Evolutionary conservation across 2,888 invertebrate species (phyloP).

Genomic region (Pachliopta kotzebuea): DNA sequence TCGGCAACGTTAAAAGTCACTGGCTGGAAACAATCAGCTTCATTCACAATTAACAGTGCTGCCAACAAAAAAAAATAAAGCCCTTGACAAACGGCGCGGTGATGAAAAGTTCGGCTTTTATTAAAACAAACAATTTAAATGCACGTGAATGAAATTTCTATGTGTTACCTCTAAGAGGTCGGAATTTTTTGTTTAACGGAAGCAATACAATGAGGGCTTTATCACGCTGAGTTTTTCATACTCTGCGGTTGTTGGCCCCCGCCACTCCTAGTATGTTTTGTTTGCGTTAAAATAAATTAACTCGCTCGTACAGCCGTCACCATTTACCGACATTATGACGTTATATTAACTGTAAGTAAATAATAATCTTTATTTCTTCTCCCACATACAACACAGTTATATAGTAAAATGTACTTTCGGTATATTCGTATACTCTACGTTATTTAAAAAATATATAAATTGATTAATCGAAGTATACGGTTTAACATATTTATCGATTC

Average conservation of each 20-base stretch:
- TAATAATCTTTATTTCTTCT: too few relatives aligned
- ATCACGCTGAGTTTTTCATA: constrained; percentile 7
- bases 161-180: background rate
- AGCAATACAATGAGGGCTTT: constrained; percentile 3
- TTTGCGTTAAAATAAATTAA: background rate
- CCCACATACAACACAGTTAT: too few relatives aligned
- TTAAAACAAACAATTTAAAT: background rate
- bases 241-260: background rate
- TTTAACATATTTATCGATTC: too few relatives aligned
- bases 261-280: background rate
- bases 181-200: constrained; percentile 3
- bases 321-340: background rate
- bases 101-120: background rate
- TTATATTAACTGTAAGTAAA: too few relatives aligned
- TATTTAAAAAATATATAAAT: too few relatives aligned
- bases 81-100: background rate
- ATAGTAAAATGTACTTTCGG: too few relatives aligned
- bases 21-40: constrained; percentile 9
- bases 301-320: background rate
- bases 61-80: constrained; percentile 1
- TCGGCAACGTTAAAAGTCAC: constrained; percentile 9
- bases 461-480: too few relatives aligned
- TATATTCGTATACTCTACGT: too few relatives aligned
- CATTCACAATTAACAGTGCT: constrained; percentile 6
- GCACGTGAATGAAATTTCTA: constrained; percentile 3